Conservation (phyloP, 2,113 vertebrate genomes). For the Romanogobio albipinnatus region DNA sequence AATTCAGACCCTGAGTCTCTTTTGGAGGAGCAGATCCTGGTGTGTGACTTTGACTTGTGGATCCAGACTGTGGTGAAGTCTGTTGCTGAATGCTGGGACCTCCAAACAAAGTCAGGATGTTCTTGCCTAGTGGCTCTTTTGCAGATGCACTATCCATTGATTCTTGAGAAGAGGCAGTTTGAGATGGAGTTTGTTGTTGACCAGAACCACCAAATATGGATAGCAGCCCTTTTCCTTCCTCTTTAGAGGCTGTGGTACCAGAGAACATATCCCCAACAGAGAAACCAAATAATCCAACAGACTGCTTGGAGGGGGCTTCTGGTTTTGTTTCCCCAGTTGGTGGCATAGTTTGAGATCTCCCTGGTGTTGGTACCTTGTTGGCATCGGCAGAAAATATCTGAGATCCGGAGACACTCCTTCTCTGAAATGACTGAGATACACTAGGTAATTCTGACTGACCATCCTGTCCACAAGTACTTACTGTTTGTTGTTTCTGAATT, state of each 20-base stretch:
- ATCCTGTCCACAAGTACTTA: conserved; percentile 55
- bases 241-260: conserved; percentile 63
- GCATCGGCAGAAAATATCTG: conserved; percentile 57
- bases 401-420: conserved; percentile 63
- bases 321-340: conserved; percentile 66
- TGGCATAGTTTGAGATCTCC: conserved; percentile 56
- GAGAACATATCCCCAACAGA: conserved; percentile 76
- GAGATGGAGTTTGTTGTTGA: conserved; percentile 59
- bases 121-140: conserved; percentile 69
- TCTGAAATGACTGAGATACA: conserved; percentile 46
- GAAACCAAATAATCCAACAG: conserved; percentile 76
- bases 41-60: conserved; percentile 40
- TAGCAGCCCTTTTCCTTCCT: conserved; percentile 71
- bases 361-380: conserved; percentile 44
- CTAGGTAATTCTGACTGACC: conserved; percentile 5
- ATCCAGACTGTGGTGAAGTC: conserved; percentile 50
- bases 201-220: conserved; percentile 69
- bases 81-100: conserved; percentile 60
- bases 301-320: conserved; percentile 67
- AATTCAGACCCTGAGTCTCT: conserved; percentile 63
- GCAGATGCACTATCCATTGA: conserved; percentile 27
- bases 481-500: conserved; percentile 68
- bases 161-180: conserved; percentile 45
- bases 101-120: conserved; percentile 70
- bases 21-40: conserved; percentile 53